Evolutionary conservation across 2,797 vertebrate genomes (phyloP), one percentile per base, ranked within the genome.

Genomic region (Holocentrus rufus): DNA sequence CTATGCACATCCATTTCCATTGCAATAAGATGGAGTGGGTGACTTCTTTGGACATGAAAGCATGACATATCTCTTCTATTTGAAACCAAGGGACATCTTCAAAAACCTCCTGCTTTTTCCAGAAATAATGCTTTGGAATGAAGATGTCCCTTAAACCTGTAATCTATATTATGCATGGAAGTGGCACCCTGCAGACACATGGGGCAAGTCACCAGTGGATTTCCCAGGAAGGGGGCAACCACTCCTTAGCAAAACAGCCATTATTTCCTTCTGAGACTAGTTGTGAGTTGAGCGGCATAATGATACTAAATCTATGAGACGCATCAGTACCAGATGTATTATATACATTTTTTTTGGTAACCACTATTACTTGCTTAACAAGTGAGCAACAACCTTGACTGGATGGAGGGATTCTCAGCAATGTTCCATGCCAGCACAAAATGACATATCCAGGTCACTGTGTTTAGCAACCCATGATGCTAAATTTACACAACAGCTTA

Each of bases 341-440:
- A 94, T 93, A 92, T 93, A 93, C 93, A 94, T 92, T 93, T 94
- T 27, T 46, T 94, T 94, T 94, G 94, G 94, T 94, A 93, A 94
- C 93, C 91, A 94, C 91, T 90, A 91, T 92, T 90, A 92, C 92
- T 94, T 91, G 91, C 90, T 91, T 90, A 89, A 90, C 89, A 92
- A 93, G 91, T 91, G 91, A 93, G 88, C 87, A 91, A 93, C 91
- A 92, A 90, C 90, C 89, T 91, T 87, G 82, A 92, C 87, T 90
- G 88, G 90, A 88, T 90, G 90, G 86, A 89, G 85, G 89, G 91
- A 86, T 86, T 87, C 81, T 89, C 84, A 87, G 90, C 86, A 86
- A 90, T 81, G 87, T 92, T 91, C 89, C 83, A 90, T 88, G 86
- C 89, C 88, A 89, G 90, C 85, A 90, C 85, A 90, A 86, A 90